These are phyloP conservation scores for Olivierus martensii DNA, from an alignment of 1,140 invertebrate genomes.

Conservation along the genomic window DNA sequence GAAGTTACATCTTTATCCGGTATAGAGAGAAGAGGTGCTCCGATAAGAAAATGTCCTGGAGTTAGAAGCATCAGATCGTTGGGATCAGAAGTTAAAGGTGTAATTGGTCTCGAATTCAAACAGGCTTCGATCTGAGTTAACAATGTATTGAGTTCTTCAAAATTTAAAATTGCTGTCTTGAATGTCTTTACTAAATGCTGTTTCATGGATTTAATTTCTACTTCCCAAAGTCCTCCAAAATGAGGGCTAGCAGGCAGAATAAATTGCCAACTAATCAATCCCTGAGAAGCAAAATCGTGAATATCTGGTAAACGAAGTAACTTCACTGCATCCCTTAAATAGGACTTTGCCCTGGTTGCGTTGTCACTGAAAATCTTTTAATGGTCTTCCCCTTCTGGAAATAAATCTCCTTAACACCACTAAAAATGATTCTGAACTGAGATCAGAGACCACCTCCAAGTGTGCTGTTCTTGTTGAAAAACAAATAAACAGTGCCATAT, in stretches of 20 bases:
- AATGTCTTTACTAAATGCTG: not conserved
- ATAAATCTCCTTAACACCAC: no score
- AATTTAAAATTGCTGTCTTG: not conserved
- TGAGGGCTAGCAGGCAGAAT: not conserved
- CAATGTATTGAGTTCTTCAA: not conserved
- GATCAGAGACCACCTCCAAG: no score
- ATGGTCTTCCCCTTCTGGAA: no score
- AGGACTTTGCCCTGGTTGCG: no score
- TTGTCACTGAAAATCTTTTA: no score
- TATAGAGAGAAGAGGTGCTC: not conserved
- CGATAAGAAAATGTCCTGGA: not conserved
- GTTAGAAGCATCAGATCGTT: not conserved
- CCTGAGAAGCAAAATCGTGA: no score
- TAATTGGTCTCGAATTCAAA: not conserved
- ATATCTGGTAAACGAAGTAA: no score
- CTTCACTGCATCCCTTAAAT: no score
- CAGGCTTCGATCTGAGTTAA: not conserved
- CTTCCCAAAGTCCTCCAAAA: not conserved
- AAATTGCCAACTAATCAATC: no score
- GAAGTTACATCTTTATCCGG: not conserved
- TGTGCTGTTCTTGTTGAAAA: no score
- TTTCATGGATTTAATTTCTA: slow-evolving; percentile 17
- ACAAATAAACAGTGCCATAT: no score
- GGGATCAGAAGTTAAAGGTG: not conserved
- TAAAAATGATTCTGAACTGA: no score